phyloP scores from a whole-genome alignment of 2,797 vertebrate genomes.

The Dipus sagitta region DNA sequence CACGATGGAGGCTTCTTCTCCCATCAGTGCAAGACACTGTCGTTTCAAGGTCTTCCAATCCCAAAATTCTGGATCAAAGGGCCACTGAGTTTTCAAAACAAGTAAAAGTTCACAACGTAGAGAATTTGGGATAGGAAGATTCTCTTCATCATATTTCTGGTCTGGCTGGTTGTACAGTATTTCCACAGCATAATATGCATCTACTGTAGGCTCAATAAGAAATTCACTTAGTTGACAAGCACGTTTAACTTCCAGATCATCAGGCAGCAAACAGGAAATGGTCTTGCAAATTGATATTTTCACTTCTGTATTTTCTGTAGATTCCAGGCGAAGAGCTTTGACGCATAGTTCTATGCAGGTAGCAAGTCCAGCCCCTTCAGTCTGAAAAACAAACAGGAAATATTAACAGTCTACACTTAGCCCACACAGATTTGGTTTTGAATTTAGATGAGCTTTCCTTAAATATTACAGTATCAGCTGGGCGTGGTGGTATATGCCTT shows the following conservation, averaged over 20 bases:
- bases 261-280: slow-evolving; percentile 96
- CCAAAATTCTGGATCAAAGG: slow-evolving; percentile 99
- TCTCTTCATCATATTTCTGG: slow-evolving; percentile 97
- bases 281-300: slow-evolving; percentile 98
- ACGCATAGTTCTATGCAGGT: slow-evolving; percentile 97
- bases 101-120: slow-evolving; percentile 97
- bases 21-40: slow-evolving; percentile 97
- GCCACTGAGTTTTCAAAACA: slow-evolving; percentile 98
- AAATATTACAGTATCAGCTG: slow-evolving; percentile 21
- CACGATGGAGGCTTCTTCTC: slow-evolving; percentile 98
- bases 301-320: slow-evolving; percentile 92
- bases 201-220: slow-evolving; percentile 97
- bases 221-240: slow-evolving; percentile 99
- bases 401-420: slow-evolving; percentile 62
- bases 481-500: too few species aligned
- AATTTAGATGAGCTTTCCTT: slow-evolving; percentile 37
- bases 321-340: slow-evolving; percentile 94
- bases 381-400: slow-evolving; percentile 85
- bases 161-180: slow-evolving; percentile 98
- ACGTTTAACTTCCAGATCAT: slow-evolving; percentile 97
- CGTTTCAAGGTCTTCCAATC: slow-evolving; percentile 99
- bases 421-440: not conserved
- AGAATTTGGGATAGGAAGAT: slow-evolving; percentile 97
- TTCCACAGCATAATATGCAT: slow-evolving; percentile 98
- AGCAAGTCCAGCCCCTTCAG: slow-evolving; percentile 93